Evolutionary conservation across 1,140 invertebrate species (phyloP), one percentile per base, ranked within the genome.

Genomic region (Whitmania pigra): DNA sequence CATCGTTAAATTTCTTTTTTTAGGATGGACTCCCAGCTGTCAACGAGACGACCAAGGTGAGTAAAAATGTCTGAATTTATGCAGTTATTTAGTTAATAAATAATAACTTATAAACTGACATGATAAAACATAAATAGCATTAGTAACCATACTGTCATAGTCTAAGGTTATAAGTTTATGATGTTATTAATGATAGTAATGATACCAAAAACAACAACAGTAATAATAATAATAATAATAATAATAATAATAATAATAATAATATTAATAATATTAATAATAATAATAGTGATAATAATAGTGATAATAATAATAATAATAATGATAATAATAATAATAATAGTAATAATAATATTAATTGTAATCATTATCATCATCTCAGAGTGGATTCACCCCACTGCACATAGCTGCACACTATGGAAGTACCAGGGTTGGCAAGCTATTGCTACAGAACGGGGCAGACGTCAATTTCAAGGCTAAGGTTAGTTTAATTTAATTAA

Each of bases 341-440:
- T 63, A 31, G 22, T 63, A 20, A 63, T 63, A 31, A 63, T 63
- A 31, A 63, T 63, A 31, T 11, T 17, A 63, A 22, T 22, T 18
- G 9, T 25, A 6, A 63, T 25, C 29, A 22, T 25, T 20, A 63
- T 63, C 57, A 63, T 70, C 22, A 49, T 53, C 43, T 2, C 29
- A 85, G 86, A 96, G 92, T 79, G 95, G 95, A 0, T 98, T 99
- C 80, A 98, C 96, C 31, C 94, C 96, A 20, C 86, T 99, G 53
- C 96, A 99, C 80, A 98, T 98, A 77, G 94, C 95, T 75, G 90
- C 95, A 43, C 97, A 99, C 83, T 99, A 99, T 83, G 95, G 96
- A 49, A 98, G 99, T 83, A 93, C 95, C 80, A 88, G 90, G 70
- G 94, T 99, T 73, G 95, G 93, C 27, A 88, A 89, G 75, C 84